Evolutionary conservation across 2,797 vertebrate species (phyloP).

Genomic region (Tauraco hartlaubi): DNA sequence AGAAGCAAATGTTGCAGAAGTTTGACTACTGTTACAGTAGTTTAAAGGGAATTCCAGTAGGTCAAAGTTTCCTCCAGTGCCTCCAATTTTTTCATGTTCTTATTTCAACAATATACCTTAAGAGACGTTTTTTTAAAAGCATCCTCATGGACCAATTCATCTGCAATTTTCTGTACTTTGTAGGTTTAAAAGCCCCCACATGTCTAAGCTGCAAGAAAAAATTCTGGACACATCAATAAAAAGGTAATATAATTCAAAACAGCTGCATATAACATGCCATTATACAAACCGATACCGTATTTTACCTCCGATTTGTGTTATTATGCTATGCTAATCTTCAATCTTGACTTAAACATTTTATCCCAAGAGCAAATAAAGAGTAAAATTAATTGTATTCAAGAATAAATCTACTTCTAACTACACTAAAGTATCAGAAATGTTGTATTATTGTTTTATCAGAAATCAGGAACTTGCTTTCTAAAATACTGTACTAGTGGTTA

Average conservation of each 20-base stretch:
- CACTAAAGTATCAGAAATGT: background rate
- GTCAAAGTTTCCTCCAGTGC: constrained; percentile 68
- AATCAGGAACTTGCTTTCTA: background rate
- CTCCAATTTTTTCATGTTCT: constrained; percentile 40
- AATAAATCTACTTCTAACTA: background rate
- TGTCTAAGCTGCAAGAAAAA: constrained; percentile 77
- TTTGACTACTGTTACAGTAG: constrained; percentile 77
- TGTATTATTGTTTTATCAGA: background rate
- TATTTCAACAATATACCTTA: constrained; percentile 68
- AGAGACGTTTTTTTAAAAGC: constrained; percentile 50
- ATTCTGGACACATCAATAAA: constrained; percentile 78
- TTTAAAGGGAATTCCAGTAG: constrained; percentile 64
- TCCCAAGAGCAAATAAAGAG: constrained; percentile 8
- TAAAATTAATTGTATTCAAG: background rate
- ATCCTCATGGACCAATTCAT: constrained; percentile 79
- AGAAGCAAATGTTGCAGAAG: background rate
- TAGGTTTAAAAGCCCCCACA: constrained; percentile 73
- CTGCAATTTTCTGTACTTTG: constrained; percentile 81
- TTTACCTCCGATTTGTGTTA: constrained; percentile 59
- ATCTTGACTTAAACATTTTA: constrained; percentile 46
- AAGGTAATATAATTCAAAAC: constrained; percentile 79
- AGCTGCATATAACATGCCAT: constrained; percentile 77
- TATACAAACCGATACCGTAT: constrained; percentile 81
- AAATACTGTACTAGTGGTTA: background rate
- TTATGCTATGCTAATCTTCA: constrained; percentile 62